Percentiles rank a stretch among this genome's conserved stretches.
Evolutionary conservation across 2,797 vertebrate genomes (phyloP).

Genomic region (Choloepus didactylus): DNA sequence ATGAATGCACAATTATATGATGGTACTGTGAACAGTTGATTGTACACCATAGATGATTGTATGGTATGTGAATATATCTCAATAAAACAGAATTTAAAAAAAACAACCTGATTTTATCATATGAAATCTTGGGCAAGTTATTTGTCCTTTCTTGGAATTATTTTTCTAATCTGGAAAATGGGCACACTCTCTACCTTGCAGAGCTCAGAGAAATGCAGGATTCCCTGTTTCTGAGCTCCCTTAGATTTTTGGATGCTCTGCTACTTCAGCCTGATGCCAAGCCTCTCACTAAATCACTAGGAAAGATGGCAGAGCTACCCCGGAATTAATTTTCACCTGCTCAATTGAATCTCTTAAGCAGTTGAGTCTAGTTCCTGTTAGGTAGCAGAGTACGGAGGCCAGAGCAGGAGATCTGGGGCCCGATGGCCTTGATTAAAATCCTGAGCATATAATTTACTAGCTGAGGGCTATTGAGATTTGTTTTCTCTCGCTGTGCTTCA

Average conservation of each 20-base stretch:
- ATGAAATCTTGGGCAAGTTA: not conserved
- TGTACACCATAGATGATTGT: too few species aligned
- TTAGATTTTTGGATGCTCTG: not conserved
- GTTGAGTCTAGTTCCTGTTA: too few species aligned
- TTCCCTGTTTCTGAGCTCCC: not conserved
- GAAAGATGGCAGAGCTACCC: not conserved
- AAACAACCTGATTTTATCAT: too few species aligned
- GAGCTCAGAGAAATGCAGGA: not conserved
- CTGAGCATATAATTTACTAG: not conserved
- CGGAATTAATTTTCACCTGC: not conserved
- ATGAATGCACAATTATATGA: too few species aligned
- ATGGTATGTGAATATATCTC: too few species aligned
- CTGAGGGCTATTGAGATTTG: not conserved
- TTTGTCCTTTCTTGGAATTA: not conserved
- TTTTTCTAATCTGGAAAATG: not conserved
- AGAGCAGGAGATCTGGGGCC: not conserved
- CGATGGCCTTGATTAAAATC: not conserved
- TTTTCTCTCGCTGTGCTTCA: not conserved
- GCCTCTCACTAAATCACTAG: not conserved
- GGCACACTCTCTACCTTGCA: not conserved
- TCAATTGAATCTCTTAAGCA: not conserved
- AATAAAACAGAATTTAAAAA: too few species aligned
- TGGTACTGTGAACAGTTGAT: too few species aligned
- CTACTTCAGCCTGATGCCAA: not conserved
- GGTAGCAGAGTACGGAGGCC: not conserved